phyloP scores from a whole-genome alignment of 2,888 invertebrate species.

The Brachypterus glaber region DNA sequence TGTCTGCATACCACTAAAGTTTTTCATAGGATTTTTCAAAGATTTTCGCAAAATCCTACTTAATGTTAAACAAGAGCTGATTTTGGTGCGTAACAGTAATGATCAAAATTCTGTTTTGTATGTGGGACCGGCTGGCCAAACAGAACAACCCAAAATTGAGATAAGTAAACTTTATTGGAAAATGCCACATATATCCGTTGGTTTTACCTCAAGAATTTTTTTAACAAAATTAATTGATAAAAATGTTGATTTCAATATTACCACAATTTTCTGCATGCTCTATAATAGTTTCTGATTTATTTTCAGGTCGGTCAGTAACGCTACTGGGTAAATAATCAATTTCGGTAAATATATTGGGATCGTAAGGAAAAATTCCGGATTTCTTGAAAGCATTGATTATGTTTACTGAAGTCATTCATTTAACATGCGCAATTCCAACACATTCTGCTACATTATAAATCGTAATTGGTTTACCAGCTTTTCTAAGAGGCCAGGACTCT shows the following conservation, averaged over 20 bases:
- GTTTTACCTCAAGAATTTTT: too few species aligned
- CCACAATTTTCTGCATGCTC: too few species aligned
- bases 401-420: slow-evolving; percentile 31
- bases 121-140: too few species aligned
- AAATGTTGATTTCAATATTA: too few species aligned
- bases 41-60: slow-evolving; percentile 7
- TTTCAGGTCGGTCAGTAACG: slow-evolving; percentile 16
- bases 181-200: too few species aligned
- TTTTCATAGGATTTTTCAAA: slow-evolving; percentile 6
- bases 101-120: too few species aligned
- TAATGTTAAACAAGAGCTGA: too few species aligned
- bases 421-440: slow-evolving; percentile 29
- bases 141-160: too few species aligned
- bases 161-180: too few species aligned
- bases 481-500: slow-evolving; percentile 30
- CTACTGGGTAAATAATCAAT: slow-evolving; percentile 15
- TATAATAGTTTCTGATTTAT: too few species aligned
- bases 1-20: slow-evolving; percentile 9
- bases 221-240: too few species aligned
- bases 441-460: slow-evolving; percentile 37
- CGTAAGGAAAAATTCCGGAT: slow-evolving; percentile 27
- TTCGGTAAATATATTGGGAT: slow-evolving; percentile 14
- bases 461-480: slow-evolving; percentile 35
- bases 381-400: slow-evolving; percentile 30
- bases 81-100: too few species aligned